Conservation (phyloP, 2,797 vertebrate genomes). For the Phalloptychus januarius region DNA sequence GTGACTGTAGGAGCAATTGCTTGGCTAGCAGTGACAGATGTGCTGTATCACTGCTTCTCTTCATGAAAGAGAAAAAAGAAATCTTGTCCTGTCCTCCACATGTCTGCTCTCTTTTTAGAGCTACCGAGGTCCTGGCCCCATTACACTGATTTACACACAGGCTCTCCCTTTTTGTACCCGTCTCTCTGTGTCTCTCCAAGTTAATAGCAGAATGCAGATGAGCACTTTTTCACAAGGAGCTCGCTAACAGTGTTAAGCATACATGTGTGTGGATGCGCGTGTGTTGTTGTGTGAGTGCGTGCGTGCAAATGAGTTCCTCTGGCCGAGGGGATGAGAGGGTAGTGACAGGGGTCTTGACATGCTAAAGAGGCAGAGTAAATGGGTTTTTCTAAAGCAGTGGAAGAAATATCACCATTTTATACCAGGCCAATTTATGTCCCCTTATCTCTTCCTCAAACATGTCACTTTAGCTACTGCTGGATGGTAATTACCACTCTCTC, state of each 20-base stretch:
- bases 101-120: conserved; percentile 96
- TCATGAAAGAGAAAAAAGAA: conserved; percentile 88
- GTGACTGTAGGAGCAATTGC: conserved; percentile 84
- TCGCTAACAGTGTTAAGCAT: conserved; percentile 75
- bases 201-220: conserved; percentile 81
- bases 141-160: conserved; percentile 99
- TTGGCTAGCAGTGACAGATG: conserved; percentile 92
- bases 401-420: conserved; percentile 99
- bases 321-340: conserved; percentile 92
- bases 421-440: conserved; percentile 98
- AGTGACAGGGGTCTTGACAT: conserved; percentile 99
- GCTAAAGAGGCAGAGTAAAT: conserved; percentile 99
- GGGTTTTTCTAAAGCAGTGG: conserved; percentile 98
- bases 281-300: conserved; percentile 37
- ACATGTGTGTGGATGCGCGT: conserved; percentile 57
- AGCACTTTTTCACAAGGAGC: conserved; percentile 77
- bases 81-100: conserved; percentile 94
- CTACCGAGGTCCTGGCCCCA: conserved; percentile 97
- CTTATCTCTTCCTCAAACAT: conserved; percentile 99
- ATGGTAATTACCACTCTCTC: conserved; percentile 94
- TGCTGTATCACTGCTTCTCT: conserved; percentile 91
- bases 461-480: conserved; percentile 99
- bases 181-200: conserved; percentile 70
- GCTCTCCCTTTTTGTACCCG: conserved; percentile 66
- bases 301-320: conserved; percentile 77